These are phyloP conservation scores for Taxidea taxus DNA, from an alignment of 2,113 vertebrate species.

Conservation along the genomic window DNA sequence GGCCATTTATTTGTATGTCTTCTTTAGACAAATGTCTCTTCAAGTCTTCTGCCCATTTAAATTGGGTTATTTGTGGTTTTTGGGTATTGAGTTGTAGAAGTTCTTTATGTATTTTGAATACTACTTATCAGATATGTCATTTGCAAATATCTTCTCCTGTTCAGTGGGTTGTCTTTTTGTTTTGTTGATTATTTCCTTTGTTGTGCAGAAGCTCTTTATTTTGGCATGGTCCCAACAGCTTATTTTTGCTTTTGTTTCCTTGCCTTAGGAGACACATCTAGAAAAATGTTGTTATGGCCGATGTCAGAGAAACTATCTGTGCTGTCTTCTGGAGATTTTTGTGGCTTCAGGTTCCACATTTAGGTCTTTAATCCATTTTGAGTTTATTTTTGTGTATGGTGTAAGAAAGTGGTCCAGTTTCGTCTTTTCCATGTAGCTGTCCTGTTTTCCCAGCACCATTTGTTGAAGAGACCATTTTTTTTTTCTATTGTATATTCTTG, in stretches of 20 bases:
- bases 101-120: background rate
- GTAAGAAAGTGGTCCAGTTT: background rate
- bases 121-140: background rate
- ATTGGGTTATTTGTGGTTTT: background rate
- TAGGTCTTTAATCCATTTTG: background rate
- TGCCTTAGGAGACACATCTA: background rate
- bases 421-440: background rate
- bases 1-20: background rate
- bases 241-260: background rate
- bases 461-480: background rate
- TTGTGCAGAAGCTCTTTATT: background rate
- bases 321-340: background rate
- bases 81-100: background rate
- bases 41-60: background rate
- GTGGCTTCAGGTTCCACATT: background rate
- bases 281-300: background rate
- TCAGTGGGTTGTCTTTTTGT: background rate
- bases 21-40: background rate
- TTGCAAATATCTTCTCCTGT: background rate
- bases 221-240: background rate
- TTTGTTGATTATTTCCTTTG: background rate
- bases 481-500: background rate
- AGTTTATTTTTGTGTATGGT: background rate
- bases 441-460: background rate
- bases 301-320: background rate